A percentile compares a stretch with the other conserved stretches of the same genome.
These are phyloP conservation scores for Montifringilla adamsi DNA, from an alignment of 2,113 vertebrate species.

Conservation along the genomic window DNA sequence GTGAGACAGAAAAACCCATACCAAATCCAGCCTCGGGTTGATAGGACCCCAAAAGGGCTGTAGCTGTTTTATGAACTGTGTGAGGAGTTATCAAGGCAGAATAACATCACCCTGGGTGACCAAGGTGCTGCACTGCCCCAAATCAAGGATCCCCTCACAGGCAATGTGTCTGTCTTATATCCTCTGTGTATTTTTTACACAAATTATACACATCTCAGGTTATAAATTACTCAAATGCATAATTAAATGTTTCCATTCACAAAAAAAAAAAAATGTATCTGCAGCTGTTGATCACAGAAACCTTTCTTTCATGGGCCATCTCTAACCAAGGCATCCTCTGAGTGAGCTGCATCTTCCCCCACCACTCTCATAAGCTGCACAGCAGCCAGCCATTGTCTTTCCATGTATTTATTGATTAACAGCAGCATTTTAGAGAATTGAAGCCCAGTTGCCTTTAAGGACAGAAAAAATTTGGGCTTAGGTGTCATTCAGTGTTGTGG, in stretches of 20 bases:
- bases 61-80: background rate
- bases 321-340: background rate
- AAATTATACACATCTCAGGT: background rate
- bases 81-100: background rate
- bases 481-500: background rate
- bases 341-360: background rate
- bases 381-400: background rate
- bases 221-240: background rate
- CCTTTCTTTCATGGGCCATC: fast-evolving
- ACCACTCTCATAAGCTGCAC: background rate
- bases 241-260: background rate
- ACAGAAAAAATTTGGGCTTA: background rate
- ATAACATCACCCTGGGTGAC: background rate
- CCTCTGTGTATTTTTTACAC: background rate
- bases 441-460: background rate
- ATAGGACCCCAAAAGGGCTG: background rate
- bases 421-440: background rate
- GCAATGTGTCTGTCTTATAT: fast-evolving
- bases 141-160: fast-evolving
- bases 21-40: background rate
- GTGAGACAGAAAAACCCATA: fast-evolving
- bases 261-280: fast-evolving
- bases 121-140: background rate
- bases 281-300: background rate
- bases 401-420: background rate